These are phyloP conservation scores for Oreotrochilus melanogaster DNA, from an alignment of 2,113 vertebrate genomes.

Conservation along the genomic window DNA sequence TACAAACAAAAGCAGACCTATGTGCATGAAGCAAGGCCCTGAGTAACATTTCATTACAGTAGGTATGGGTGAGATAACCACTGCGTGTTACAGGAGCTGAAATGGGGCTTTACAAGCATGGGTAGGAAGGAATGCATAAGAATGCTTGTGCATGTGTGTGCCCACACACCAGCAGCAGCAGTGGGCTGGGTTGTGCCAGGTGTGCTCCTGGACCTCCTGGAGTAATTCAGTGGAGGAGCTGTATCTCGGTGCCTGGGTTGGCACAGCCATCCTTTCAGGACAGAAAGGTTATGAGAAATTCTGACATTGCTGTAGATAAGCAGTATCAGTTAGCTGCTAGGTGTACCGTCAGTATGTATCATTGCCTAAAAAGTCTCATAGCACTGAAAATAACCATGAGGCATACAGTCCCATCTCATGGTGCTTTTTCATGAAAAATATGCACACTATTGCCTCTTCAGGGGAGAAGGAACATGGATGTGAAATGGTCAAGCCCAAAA, in stretches of 20 bases:
- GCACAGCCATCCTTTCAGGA: neutral
- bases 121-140: neutral
- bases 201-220: neutral
- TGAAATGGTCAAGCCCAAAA: neutral
- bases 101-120: neutral
- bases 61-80: neutral
- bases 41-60: neutral
- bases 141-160: neutral
- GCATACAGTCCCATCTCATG: neutral
- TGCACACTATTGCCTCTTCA: neutral
- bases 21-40: neutral
- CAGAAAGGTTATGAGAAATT: neutral
- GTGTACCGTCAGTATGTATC: neutral
- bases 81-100: neutral
- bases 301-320: neutral
- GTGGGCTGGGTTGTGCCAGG: neutral
- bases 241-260: neutral
- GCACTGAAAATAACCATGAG: neutral
- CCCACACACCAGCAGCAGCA: neutral
- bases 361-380: neutral
- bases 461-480: neutral
- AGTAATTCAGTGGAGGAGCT: neutral
- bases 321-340: neutral
- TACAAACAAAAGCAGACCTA: neutral
- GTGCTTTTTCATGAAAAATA: neutral